Evolutionary conservation across 2,113 vertebrate genomes (phyloP).

Genomic region (Mionectes macconnelli): DNA sequence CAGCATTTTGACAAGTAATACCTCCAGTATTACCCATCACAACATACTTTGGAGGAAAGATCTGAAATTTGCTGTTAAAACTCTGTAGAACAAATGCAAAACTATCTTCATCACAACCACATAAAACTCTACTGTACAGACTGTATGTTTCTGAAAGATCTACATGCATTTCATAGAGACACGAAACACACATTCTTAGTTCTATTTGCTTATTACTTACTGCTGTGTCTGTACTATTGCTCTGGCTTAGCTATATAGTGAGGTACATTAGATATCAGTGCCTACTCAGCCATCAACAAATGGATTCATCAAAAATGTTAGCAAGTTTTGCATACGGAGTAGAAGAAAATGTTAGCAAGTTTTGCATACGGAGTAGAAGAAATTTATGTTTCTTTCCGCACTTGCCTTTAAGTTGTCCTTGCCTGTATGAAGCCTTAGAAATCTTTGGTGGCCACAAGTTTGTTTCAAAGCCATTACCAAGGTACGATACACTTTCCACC

Average conservation of each 20-base stretch:
- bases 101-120: neutral
- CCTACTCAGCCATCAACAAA: neutral
- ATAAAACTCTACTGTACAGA: neutral
- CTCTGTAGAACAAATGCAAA: neutral
- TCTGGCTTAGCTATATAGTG: neutral
- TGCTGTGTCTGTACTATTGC: neutral
- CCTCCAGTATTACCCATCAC: constrained; percentile 20
- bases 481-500: neutral
- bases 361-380: neutral
- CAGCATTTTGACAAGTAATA: neutral
- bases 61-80: constrained; percentile 17
- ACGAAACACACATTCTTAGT: neutral
- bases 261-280: neutral
- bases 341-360: neutral
- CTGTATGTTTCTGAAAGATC: neutral
- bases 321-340: neutral
- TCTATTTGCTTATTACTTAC: neutral
- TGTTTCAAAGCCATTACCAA: neutral
- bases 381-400: neutral
- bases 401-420: neutral
- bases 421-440: neutral
- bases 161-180: neutral
- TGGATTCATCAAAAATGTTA: neutral
- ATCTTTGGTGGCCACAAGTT: neutral
- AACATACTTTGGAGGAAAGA: constrained; percentile 14